Conservation (phyloP, 1,140 invertebrate genomes). For the Pentalonia nigronervosa region DNA sequence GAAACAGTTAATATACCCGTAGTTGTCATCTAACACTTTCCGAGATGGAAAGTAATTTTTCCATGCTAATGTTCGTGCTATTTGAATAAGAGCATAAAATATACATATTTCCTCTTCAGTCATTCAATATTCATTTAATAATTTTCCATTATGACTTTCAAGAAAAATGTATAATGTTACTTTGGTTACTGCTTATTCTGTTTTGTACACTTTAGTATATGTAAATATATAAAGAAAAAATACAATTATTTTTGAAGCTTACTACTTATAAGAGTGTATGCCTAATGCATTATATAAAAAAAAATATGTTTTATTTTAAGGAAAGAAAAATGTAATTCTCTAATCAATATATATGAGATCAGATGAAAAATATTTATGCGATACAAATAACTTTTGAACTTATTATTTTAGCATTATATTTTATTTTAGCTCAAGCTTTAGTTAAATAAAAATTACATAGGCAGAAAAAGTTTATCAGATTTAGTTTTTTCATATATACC, state of each 20-base stretch:
- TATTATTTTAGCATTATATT: background rate
- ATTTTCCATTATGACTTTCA: background rate
- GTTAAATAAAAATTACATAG: background rate
- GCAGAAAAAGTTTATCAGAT: background rate
- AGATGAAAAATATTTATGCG: background rate
- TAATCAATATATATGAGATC: background rate
- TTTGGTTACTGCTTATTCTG: background rate
- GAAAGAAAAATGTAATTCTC: background rate
- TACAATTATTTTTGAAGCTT: background rate
- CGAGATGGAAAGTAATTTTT: background rate
- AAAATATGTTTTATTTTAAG: background rate
- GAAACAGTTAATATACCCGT: background rate
- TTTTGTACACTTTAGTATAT: background rate
- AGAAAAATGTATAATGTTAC: background rate
- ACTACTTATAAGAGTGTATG: background rate
- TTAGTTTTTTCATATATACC: too few relatives aligned
- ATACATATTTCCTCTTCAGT: conserved; percentile 20
- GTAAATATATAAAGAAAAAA: background rate
- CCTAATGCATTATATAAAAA: background rate
- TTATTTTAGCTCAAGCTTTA: background rate
- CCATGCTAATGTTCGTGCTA: background rate
- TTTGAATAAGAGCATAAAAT: background rate
- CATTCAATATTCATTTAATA: background rate
- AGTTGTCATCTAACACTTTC: background rate
- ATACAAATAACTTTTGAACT: background rate